Percentiles rank a stretch among this genome's conserved stretches.
phyloP scores from a whole-genome alignment of 1,140 invertebrate species.

The Contarinia nasturtii region DNA sequence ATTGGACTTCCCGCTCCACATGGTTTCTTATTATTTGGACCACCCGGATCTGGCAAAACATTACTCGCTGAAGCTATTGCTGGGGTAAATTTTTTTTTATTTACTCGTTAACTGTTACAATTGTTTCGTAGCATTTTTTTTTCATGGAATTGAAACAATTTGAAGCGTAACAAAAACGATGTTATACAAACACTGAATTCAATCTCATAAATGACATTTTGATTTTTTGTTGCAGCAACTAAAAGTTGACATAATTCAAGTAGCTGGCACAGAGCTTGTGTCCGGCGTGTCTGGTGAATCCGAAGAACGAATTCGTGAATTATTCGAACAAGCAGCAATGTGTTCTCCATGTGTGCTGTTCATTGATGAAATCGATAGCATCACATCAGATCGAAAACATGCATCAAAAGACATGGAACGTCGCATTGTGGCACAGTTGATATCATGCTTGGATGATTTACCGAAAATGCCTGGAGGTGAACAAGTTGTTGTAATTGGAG shows the following conservation, averaged over 20 bases:
- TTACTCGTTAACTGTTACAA: not conserved
- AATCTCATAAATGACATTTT: constrained; percentile 6
- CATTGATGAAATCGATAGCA: constrained; percentile 85
- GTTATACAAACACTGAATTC: not conserved
- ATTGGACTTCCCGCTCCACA: constrained; percentile 63
- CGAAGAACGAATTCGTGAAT: constrained; percentile 74
- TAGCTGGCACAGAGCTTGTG: constrained; percentile 79
- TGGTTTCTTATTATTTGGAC: constrained; percentile 77
- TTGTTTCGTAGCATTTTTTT: no score
- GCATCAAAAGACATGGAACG: constrained; percentile 89
- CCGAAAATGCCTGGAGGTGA: constrained; percentile 36
- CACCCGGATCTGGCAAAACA: constrained; percentile 86
- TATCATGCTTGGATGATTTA: constrained; percentile 72
- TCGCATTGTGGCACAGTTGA: constrained; percentile 80
- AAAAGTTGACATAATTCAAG: constrained; percentile 57
- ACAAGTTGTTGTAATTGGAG: constrained; percentile 76
- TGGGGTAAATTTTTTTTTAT: constrained; percentile 39
- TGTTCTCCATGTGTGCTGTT: constrained; percentile 73
- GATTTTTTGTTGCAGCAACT: constrained; percentile 29
- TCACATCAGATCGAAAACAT: constrained; percentile 67
- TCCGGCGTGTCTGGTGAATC: constrained; percentile 92
- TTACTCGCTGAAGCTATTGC: constrained; percentile 81
- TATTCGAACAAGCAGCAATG: constrained; percentile 68
- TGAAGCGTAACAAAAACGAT: not conserved
- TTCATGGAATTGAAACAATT: no score